Evolutionary conservation across 2,113 vertebrate genomes (phyloP).

Genomic region (Myotis lucifugus): DNA sequence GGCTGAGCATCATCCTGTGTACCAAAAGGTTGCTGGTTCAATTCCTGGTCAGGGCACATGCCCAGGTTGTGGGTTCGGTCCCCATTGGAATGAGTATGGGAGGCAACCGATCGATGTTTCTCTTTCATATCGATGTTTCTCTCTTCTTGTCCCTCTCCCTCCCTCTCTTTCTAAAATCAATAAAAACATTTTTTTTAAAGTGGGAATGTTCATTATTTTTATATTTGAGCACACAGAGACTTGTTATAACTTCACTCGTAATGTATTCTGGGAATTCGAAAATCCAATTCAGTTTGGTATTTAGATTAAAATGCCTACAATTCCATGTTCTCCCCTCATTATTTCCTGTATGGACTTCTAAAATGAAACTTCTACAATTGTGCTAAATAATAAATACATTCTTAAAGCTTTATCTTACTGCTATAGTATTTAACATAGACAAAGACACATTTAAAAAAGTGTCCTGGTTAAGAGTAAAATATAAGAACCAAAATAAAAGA

Average conservation of each 20-base stretch:
- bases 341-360: neutral
- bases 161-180: too few relatives aligned
- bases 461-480: neutral
- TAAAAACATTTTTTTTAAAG: neutral
- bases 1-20: too few relatives aligned
- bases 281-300: neutral
- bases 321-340: neutral
- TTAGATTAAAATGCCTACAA: neutral
- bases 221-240: neutral
- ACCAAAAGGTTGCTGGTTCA: too few relatives aligned
- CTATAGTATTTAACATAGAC: neutral
- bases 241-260: neutral
- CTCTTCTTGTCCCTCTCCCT: too few relatives aligned
- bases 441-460: neutral
- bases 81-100: too few relatives aligned
- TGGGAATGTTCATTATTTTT: neutral
- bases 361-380: neutral
- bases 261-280: neutral
- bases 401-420: neutral
- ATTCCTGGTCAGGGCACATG: too few relatives aligned
- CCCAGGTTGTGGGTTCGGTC: too few relatives aligned
- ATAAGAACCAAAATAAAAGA: neutral
- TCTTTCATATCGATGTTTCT: too few relatives aligned
- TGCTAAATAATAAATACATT: constrained; percentile 13
- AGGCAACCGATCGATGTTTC: too few relatives aligned